phyloP scores from a whole-genome alignment of 2,797 vertebrate species.

The Megalops cyprinoides region DNA sequence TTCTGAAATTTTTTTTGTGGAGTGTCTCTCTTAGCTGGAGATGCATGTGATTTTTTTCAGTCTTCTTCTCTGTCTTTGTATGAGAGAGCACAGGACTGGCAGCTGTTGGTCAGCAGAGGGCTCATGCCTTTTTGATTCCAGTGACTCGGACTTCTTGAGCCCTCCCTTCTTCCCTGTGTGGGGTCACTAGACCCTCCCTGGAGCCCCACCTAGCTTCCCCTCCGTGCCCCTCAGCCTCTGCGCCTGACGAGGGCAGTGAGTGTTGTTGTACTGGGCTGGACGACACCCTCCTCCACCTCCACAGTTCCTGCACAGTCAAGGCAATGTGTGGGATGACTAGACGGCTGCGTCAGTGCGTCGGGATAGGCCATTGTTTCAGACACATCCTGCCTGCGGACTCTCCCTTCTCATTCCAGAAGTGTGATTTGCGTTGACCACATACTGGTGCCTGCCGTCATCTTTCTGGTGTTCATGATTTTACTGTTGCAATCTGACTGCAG shows the following conservation, averaged over 20 bases:
- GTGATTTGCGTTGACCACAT: neutral
- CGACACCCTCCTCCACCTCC: neutral
- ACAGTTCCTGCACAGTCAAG: neutral
- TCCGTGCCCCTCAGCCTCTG: neutral
- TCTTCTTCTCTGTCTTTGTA: too few relatives aligned
- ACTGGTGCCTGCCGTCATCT: neutral
- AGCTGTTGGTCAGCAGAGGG: too few relatives aligned
- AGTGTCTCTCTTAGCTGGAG: too few relatives aligned
- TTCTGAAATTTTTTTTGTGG: too few relatives aligned
- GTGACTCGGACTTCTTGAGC: neutral
- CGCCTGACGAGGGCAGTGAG: neutral
- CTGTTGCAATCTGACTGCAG: neutral
- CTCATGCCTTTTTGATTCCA: neutral
- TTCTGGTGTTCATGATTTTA: neutral
- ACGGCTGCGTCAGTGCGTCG: neutral
- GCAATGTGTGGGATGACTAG: neutral
- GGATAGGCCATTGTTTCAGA: slow-evolving; percentile 2
- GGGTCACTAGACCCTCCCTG: too few relatives aligned
- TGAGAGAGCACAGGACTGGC: too few relatives aligned
- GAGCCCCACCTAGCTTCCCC: neutral
- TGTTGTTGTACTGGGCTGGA: neutral
- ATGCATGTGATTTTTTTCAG: too few relatives aligned
- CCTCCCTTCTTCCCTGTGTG: too few relatives aligned
- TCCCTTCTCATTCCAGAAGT: neutral
- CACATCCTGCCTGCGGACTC: neutral